Evolutionary conservation across 2,888 invertebrate species (phyloP), one percentile per base, ranked within the genome.

Genomic region (Allophyes oxyacanthae): DNA sequence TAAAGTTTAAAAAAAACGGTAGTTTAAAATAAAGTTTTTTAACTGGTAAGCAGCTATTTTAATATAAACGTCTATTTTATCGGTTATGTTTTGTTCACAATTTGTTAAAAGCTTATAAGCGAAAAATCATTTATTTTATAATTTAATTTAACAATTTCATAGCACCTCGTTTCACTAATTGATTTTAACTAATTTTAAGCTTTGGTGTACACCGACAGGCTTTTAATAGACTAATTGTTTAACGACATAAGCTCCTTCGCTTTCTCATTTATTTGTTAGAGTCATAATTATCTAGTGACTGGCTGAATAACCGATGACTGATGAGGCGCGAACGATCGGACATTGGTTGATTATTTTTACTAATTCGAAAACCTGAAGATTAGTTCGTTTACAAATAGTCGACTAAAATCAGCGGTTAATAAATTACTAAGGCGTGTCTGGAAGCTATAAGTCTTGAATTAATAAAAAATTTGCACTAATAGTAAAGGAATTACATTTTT

Each of bases 161-260:
- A 65, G 65, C 65, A 65, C 65, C 65, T 48, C 1, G 25, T 67
- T 65, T 62, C 48, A 56, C 56, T 67, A 67, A 61, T 65, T 56
- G 51, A 61, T 48, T 67, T 46, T 14, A 44, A 49, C 50, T 49
- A 48, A 56, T 48, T 46, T 26, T 61, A 55, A 67, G 51, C 68
- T 67, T 65, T 65, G 55, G 62, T 61, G 10, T 3, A 15, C 2
- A 37, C 34, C 20, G 15, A 26, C 4, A 30, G 10, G 8, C 8
- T 7, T 11, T 46, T 32, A 38, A 4, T 44, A 9, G 6, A 34
- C 7, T 52, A 38, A 11, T 45, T 11, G 5, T 8, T 26, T 28
- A 28, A 8, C 6, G 28, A 2, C 20, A 3, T 20, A 3, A 20
- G 6, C 3, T 6, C 28, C 1, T 28, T 28, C 3, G 4, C 20